phyloP scores from a whole-genome alignment of 1,140 invertebrate species.

The Apolygus lucorum region DNA sequence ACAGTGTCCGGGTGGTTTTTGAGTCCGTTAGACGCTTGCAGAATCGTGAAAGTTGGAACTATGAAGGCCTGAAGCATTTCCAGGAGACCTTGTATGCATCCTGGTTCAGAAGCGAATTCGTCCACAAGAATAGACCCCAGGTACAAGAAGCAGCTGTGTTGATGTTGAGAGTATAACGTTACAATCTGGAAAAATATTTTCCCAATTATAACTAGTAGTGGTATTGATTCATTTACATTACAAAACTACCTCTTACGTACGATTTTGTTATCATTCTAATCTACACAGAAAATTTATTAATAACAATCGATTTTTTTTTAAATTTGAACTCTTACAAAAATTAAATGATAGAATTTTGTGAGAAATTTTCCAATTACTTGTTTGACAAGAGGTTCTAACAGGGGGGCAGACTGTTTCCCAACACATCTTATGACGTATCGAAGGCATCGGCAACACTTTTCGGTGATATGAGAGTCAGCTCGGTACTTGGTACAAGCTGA shows the following conservation, averaged over 20 bases:
- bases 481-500: constrained; percentile 67
- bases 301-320: constrained; percentile 1
- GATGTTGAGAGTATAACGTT: constrained; percentile 65
- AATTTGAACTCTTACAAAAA: not conserved
- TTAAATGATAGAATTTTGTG: no score
- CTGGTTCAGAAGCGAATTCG: constrained; percentile 68
- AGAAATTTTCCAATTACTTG: no score
- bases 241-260: no score
- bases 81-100: constrained; percentile 63
- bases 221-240: no score
- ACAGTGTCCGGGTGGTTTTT: constrained; percentile 93
- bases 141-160: constrained; percentile 93
- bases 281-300: constrained; percentile 2
- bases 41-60: constrained; percentile 69
- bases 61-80: constrained; percentile 83
- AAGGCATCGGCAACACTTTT: constrained; percentile 80
- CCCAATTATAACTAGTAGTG: no score
- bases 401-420: constrained; percentile 61
- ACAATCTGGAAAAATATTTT: constrained; percentile 64
- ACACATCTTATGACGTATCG: constrained; percentile 82
- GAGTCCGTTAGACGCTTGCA: constrained; percentile 66
- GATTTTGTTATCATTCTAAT: not conserved
- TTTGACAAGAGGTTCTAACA: constrained; percentile 72
- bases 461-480: constrained; percentile 77
- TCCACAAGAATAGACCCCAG: constrained; percentile 91